A percentile compares a stretch with the other conserved stretches of the same genome.
These are phyloP conservation scores for Hartigia nigra DNA, from an alignment of 2,888 invertebrate species.

Conservation along the genomic window DNA sequence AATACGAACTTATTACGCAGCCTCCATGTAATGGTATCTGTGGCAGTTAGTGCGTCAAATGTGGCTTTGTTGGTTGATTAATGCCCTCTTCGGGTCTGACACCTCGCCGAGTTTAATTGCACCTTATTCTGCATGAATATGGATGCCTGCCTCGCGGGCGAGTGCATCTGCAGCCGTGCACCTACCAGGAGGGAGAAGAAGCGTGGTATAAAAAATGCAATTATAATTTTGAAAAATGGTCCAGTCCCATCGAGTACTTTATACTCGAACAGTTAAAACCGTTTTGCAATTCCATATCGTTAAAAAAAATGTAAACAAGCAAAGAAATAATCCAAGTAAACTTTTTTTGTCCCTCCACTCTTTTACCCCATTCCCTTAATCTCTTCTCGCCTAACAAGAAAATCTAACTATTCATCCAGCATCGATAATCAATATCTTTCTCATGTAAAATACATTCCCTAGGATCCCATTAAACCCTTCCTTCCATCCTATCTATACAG, in stretches of 20 bases:
- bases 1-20: constrained; percentile 59
- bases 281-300: background rate
- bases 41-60: constrained; percentile 60
- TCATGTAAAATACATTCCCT: constrained; percentile 18
- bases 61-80: constrained; percentile 63
- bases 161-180: constrained; percentile 16
- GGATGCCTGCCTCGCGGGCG: constrained; percentile 62
- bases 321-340: background rate
- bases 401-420: background rate
- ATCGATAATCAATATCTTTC: constrained; percentile 12
- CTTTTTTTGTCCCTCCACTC: background rate
- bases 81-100: constrained; percentile 62
- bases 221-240: constrained; percentile 64
- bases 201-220: constrained; percentile 57
- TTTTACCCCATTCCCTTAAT: background rate
- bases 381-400: background rate
- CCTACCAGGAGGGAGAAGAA: constrained; percentile 5
- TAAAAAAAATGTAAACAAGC: background rate
- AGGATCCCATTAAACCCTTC: constrained; percentile 20
- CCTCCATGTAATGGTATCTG: constrained; percentile 55
- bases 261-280: background rate
- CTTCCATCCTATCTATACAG: constrained; percentile 16
- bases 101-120: constrained; percentile 65
- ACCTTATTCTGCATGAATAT: constrained; percentile 66
- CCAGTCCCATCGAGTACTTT: background rate